phyloP scores from a whole-genome alignment of 1,140 invertebrate species.

The Chlorops oryzae region DNA sequence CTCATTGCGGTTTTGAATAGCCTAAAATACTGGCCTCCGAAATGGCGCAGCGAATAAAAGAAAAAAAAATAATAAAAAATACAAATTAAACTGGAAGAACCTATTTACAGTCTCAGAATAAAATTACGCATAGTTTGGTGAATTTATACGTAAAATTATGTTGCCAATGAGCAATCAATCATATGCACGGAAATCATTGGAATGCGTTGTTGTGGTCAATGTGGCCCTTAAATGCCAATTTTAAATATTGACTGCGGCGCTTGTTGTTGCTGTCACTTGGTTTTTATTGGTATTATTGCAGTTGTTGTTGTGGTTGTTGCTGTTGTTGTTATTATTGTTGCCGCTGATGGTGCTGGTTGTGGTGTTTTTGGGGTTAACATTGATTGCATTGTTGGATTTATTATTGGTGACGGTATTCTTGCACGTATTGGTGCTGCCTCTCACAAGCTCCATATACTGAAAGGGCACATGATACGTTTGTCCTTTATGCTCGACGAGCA shows the following conservation, averaged over 20 bases:
- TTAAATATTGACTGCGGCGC: constrained; percentile 13
- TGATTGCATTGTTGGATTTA: too few species aligned
- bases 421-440: neutral
- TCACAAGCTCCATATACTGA: constrained; percentile 61
- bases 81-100: too few species aligned
- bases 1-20: too few species aligned
- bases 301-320: constrained; percentile 15
- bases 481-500: constrained; percentile 77
- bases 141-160: too few species aligned
- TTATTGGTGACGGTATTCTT: too few species aligned
- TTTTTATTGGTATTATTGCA: constrained; percentile 7
- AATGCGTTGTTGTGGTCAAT: constrained; percentile 9
- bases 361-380: neutral
- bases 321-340: constrained; percentile 8
- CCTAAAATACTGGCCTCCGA: too few species aligned
- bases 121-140: too few species aligned
- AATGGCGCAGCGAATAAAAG: too few species aligned
- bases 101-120: too few species aligned
- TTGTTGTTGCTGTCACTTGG: constrained; percentile 7
- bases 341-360: constrained; percentile 4
- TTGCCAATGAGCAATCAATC: too few species aligned
- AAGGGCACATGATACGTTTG: constrained; percentile 77
- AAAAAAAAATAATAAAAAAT: too few species aligned
- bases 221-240: constrained; percentile 1
- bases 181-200: too few species aligned